phyloP scores from a whole-genome alignment of 2,113 vertebrate species.

The Nycticryphes semicollaris region DNA sequence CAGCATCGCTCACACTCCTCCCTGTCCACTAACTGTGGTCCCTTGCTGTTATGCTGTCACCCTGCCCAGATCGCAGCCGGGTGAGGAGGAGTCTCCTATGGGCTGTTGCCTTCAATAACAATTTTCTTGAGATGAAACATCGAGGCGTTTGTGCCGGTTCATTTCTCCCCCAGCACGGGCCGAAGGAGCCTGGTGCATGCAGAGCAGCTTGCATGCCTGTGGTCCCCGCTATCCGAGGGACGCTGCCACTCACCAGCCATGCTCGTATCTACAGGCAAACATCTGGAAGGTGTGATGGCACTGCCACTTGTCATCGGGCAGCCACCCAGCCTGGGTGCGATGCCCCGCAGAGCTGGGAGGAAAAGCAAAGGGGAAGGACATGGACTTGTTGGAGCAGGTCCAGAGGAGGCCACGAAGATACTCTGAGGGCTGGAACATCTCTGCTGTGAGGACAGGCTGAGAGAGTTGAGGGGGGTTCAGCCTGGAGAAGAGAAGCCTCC shows the following conservation, averaged over 20 bases:
- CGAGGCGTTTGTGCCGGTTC: rapidly evolving
- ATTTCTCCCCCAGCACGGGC: background rate
- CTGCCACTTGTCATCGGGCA: background rate
- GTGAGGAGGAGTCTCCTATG: rapidly evolving
- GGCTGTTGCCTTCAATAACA: background rate
- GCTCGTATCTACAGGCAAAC: background rate
- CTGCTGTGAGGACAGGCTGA: too few species aligned
- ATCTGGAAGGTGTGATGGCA: background rate
- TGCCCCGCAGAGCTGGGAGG: background rate
- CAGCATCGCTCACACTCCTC: background rate
- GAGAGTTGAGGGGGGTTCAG: too few species aligned
- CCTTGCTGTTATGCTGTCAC: background rate
- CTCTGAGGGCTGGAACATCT: too few species aligned
- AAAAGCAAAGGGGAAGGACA: background rate
- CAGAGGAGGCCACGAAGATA: too few species aligned
- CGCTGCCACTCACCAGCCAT: background rate
- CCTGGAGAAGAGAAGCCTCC: too few species aligned
- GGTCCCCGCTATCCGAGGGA: rapidly evolving
- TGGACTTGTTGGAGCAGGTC: too few species aligned
- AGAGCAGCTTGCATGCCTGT: background rate
- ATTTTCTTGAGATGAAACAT: background rate
- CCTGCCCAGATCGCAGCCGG: background rate
- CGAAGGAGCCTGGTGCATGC: background rate
- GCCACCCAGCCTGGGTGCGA: rapidly evolving
- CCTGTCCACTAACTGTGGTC: rapidly evolving